A percentile compares a stretch with the other conserved stretches of the same genome.
These are phyloP conservation scores for Pyralis farinalis DNA, from an alignment of 2,888 invertebrate species.

Conservation along the genomic window DNA sequence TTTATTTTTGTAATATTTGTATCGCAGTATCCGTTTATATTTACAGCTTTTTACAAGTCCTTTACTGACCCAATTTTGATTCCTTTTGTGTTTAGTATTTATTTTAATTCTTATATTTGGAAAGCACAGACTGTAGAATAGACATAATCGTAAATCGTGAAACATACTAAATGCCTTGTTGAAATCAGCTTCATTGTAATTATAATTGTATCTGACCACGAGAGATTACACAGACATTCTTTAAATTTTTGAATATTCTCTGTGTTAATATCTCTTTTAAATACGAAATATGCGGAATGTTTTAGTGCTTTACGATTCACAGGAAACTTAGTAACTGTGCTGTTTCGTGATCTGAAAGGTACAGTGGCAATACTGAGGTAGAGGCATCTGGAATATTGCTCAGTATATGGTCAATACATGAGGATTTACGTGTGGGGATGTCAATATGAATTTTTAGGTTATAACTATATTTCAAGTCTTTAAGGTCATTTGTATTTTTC, in stretches of 20 bases:
- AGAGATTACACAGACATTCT: constrained; percentile 1
- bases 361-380: not conserved
- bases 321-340: constrained; percentile 1
- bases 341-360: constrained; percentile 2
- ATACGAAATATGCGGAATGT: not conserved
- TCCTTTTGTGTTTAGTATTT: too few relatives aligned
- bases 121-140: constrained; percentile 1
- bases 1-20: too few relatives aligned
- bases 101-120: too few relatives aligned
- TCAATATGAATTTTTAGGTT: not conserved
- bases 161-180: constrained; percentile 4
- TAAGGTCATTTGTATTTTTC: too few relatives aligned
- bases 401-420: too few relatives aligned
- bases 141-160: not conserved
- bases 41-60: not conserved
- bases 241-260: constrained; percentile 5
- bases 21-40: too few relatives aligned
- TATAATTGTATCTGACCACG: constrained; percentile 5
- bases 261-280: not conserved
- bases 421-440: too few relatives aligned
- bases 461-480: too few relatives aligned
- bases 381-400: constrained; percentile 4
- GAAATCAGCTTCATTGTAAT: not conserved
- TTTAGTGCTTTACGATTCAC: not conserved
- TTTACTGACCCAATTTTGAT: not conserved